phyloP scores from a whole-genome alignment of 2,113 vertebrate genomes.

The Psephotus haematonotus region DNA sequence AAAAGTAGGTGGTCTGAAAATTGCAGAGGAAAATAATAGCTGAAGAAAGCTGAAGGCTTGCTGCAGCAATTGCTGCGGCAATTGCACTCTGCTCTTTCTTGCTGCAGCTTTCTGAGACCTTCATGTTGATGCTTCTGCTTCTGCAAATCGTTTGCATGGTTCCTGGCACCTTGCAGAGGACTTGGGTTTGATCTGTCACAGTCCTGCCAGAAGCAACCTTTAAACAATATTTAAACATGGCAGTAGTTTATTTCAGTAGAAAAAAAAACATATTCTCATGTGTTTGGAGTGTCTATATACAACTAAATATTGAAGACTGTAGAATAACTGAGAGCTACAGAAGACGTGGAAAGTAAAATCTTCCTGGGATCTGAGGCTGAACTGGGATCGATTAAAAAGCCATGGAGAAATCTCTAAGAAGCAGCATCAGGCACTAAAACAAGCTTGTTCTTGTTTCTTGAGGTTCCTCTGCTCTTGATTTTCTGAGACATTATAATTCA shows the following conservation, averaged over 20 bases:
- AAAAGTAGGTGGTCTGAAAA: background rate
- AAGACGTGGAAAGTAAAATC: background rate
- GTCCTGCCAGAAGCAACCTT: background rate
- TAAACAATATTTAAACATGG: background rate
- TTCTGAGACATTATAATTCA: conserved; percentile 30
- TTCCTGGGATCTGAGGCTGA: background rate
- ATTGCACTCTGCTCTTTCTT: background rate
- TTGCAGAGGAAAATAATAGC: background rate
- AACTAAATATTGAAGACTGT: background rate
- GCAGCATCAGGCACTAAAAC: background rate
- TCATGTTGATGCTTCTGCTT: background rate
- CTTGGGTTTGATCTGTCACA: background rate
- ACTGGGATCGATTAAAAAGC: conserved; percentile 23
- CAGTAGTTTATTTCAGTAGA: background rate
- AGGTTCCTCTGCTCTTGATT: background rate
- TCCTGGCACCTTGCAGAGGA: background rate
- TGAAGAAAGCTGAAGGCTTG: background rate
- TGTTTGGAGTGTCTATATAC: background rate
- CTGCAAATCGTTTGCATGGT: background rate
- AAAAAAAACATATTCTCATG: background rate
- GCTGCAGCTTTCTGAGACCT: background rate
- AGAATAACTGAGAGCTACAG: background rate
- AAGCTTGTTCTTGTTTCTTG: background rate
- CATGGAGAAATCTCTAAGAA: background rate
- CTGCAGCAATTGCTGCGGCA: background rate